A percentile compares a stretch with the other conserved stretches of the same genome.
phyloP scores from a whole-genome alignment of 2,888 invertebrate genomes.

The Microctonus hyperodae region DNA sequence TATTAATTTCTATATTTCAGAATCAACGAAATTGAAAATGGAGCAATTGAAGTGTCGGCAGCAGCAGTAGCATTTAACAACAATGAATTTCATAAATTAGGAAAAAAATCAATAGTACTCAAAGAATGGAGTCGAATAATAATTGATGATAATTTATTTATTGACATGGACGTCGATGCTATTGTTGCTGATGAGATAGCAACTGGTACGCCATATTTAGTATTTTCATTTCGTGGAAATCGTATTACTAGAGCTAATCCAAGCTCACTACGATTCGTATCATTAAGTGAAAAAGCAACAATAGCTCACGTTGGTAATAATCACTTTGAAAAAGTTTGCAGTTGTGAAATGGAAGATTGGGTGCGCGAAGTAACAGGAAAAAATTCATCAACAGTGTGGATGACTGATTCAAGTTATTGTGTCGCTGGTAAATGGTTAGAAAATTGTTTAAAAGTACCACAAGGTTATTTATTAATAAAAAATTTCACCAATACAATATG shows the following conservation, averaged over 20 bases:
- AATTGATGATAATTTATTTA: slow-evolving; percentile 73
- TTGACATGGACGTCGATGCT: slow-evolving; percentile 67
- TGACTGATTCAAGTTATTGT: slow-evolving; percentile 70
- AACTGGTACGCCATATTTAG: slow-evolving; percentile 50
- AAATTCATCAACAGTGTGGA: slow-evolving; percentile 62
- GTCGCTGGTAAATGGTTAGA: slow-evolving; percentile 68
- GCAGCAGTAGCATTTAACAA: slow-evolving; percentile 69
- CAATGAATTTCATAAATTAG: slow-evolving; percentile 70
- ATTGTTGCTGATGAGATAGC: slow-evolving; percentile 65
- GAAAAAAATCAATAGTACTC: slow-evolving; percentile 70
- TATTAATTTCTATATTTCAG: slow-evolving; percentile 59
- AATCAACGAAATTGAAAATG: slow-evolving; percentile 68
- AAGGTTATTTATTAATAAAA: slow-evolving; percentile 70
- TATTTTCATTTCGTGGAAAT: slow-evolving; percentile 69
- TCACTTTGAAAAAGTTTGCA: slow-evolving; percentile 71
- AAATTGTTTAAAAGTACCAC: slow-evolving; percentile 71
- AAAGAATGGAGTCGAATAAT: slow-evolving; percentile 71
- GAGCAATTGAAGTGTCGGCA: slow-evolving; percentile 72
- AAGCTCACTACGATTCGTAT: slow-evolving; percentile 69
- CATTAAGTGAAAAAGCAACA: slow-evolving; percentile 64
- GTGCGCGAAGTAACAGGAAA: slow-evolving; percentile 65
- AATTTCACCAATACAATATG: slow-evolving; percentile 72
- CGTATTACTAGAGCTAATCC: slow-evolving; percentile 66
- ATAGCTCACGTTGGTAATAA: slow-evolving; percentile 68
- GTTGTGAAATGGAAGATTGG: slow-evolving; percentile 71